Percentiles rank a stretch among this genome's conserved stretches.
Conservation (phyloP, 2,888 invertebrate genomes). For the Oscheius sp. region DNA sequence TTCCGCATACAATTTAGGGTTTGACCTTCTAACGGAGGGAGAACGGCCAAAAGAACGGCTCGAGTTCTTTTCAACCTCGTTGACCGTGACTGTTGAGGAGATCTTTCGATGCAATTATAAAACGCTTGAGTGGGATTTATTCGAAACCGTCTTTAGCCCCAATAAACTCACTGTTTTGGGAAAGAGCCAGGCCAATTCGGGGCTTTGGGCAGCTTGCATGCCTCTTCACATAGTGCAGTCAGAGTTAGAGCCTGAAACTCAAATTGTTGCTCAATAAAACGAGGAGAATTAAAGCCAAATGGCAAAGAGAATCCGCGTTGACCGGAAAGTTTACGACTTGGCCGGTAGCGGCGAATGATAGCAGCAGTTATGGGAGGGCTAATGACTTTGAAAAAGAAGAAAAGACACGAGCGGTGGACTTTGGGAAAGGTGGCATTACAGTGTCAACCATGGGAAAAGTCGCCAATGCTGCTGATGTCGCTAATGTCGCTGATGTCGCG, state of each 20-base stretch:
- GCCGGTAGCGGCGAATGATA: background rate
- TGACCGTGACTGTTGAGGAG: too few relatives aligned
- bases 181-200: constrained; percentile 54
- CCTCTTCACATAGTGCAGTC: constrained; percentile 12
- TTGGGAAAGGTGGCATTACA: constrained; percentile 20
- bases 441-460: background rate
- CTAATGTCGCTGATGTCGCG: background rate
- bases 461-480: background rate
- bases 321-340: constrained; percentile 18
- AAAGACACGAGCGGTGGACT: background rate
- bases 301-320: background rate
- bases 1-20: constrained; percentile 20
- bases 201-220: constrained; percentile 33
- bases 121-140: background rate
- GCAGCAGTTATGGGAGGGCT: background rate
- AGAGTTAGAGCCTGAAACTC: background rate
- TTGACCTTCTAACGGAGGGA: background rate
- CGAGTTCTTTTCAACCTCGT: background rate
- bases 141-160: background rate
- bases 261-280: background rate
- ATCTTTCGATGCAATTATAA: too few relatives aligned
- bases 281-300: background rate
- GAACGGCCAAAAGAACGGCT: background rate
- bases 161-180: constrained; percentile 43
- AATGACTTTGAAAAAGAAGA: background rate